These are phyloP conservation scores for Amphiprion clarkii DNA, from an alignment of 2,797 vertebrate species.

Conservation along the genomic window DNA sequence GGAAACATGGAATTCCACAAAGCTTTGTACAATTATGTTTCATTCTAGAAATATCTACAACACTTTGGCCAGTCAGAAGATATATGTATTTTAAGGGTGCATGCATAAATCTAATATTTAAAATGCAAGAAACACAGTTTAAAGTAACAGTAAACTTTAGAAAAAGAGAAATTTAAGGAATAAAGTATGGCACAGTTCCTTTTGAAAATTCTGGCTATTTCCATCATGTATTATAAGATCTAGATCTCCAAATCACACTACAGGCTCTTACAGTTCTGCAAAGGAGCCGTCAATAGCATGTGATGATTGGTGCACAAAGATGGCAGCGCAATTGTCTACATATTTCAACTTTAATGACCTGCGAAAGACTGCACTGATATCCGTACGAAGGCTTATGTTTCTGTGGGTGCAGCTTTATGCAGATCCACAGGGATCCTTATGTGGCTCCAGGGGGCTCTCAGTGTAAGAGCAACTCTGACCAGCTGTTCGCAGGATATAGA, in stretches of 20 bases:
- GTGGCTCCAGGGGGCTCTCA: slow-evolving; percentile 67
- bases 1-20: slow-evolving; percentile 12
- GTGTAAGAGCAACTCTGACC: slow-evolving; percentile 74
- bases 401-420: slow-evolving; percentile 68
- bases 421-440: slow-evolving; percentile 62
- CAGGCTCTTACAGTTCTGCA: not conserved
- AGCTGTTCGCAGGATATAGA: slow-evolving; percentile 80
- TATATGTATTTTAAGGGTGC: too few species aligned
- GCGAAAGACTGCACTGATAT: slow-evolving; percentile 60
- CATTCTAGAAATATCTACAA: not conserved
- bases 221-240: slow-evolving; percentile 1
- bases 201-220: not conserved
- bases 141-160: not conserved
- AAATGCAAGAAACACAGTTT: too few species aligned
- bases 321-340: slow-evolving; percentile 48
- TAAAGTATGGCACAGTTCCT: not conserved
- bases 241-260: not conserved
- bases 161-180: not conserved
- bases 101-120: too few species aligned
- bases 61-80: not conserved
- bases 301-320: slow-evolving; percentile 21
- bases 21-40: not conserved
- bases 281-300: slow-evolving; percentile 7
- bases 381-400: slow-evolving; percentile 70
- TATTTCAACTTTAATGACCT: slow-evolving; percentile 72